Evolutionary conservation across 2,888 invertebrate species (phyloP).

Genomic region (Rhingia rostrata): DNA sequence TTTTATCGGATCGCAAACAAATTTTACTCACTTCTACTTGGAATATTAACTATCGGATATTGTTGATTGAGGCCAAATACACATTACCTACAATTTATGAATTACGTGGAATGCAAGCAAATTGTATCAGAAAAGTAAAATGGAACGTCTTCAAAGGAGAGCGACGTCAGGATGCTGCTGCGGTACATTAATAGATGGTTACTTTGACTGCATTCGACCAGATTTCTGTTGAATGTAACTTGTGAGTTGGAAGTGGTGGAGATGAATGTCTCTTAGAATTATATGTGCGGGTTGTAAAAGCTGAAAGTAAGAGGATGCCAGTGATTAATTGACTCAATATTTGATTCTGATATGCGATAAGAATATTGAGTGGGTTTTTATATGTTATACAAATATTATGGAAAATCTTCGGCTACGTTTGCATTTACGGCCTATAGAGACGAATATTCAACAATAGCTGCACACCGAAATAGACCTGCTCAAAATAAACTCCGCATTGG

Average conservation of each 20-base stretch:
- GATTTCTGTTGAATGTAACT: conserved; percentile 22
- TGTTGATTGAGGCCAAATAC: conserved; percentile 73
- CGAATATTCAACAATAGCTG: too few species aligned
- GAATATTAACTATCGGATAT: conserved; percentile 73
- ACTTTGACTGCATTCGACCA: conserved; percentile 22
- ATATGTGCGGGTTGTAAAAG: not conserved
- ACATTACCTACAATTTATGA: conserved; percentile 71
- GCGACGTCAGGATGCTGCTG: not conserved
- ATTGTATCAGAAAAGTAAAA: conserved; percentile 9
- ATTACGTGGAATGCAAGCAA: conserved; percentile 62
- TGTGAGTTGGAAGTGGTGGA: conserved; percentile 25
- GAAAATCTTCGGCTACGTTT: too few species aligned
- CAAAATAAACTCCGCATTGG: too few species aligned
- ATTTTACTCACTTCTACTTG: conserved; percentile 70
- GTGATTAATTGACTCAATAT: too few species aligned
- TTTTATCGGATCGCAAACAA: conserved; percentile 74
- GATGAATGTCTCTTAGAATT: conserved; percentile 7
- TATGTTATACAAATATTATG: too few species aligned
- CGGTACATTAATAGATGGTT: conserved; percentile 11
- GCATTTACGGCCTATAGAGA: too few species aligned
- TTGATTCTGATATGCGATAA: too few species aligned
- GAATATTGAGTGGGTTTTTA: too few species aligned
- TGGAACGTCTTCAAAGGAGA: not conserved
- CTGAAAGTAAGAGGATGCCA: too few species aligned
- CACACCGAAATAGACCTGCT: too few species aligned